Percentiles rank a stretch among this genome's conserved stretches.
Conservation (phyloP, 1,140 invertebrate genomes). For the Medauroidea extradentata region DNA sequence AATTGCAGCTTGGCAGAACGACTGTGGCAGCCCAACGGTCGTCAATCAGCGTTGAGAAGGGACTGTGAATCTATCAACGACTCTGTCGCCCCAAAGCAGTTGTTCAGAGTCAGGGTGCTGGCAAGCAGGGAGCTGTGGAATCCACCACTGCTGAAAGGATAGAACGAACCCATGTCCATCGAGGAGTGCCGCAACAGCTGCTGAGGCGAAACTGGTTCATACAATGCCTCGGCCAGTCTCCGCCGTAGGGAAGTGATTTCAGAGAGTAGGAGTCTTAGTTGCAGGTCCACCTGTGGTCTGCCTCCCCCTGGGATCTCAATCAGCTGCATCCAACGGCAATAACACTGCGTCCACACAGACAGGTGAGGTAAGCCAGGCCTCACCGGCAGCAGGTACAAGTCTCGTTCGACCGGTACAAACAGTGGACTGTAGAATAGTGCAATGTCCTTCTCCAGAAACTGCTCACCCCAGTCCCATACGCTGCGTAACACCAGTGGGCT, state of each 20-base stretch:
- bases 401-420: conserved; percentile 28
- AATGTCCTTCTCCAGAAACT: conserved; percentile 72
- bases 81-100: conserved; percentile 9
- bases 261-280: conserved; percentile 10
- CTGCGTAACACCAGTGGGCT: conserved; percentile 60
- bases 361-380: conserved; percentile 52
- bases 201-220: not conserved
- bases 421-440: conserved; percentile 75
- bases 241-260: conserved; percentile 15
- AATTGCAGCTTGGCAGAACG: no score
- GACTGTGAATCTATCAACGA: conserved; percentile 13
- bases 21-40: not conserved
- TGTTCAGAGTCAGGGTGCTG: conserved; percentile 8
- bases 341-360: conserved; percentile 85
- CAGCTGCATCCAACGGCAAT: conserved; percentile 80
- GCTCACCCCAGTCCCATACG: conserved; percentile 81
- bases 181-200: not conserved
- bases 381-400: conserved; percentile 38
- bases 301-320: conserved; percentile 77
- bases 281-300: conserved; percentile 50
- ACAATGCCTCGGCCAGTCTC: not conserved
- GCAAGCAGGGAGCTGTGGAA: not conserved
- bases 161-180: conserved; percentile 10
- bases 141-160: conserved; percentile 8
- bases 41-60: conserved; percentile 16